Evolutionary conservation across 2,113 vertebrate species (phyloP), one percentile per base, ranked within the genome.

Genomic region (Brachypodius melanocephalos): DNA sequence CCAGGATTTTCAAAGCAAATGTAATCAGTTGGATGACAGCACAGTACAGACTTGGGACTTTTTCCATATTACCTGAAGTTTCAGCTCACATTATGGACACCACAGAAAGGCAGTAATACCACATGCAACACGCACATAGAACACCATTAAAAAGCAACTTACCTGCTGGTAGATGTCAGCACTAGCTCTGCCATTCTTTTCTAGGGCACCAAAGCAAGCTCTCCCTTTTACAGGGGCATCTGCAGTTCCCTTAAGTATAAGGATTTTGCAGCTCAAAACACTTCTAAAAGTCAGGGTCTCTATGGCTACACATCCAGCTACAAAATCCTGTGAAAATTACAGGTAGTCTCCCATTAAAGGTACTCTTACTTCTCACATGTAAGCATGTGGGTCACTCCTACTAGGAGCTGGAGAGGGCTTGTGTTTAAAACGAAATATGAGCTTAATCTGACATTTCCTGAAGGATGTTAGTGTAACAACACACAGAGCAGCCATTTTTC

Each of bases 41-140:
- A 36, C 0, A 0, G 45, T 48, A 84, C 69, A 25, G 51, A 59
- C n/a, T 40, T 17, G 17, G 78, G 32, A 32, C 9, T 76, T 89
- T 12, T 86, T 66, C 42, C 31, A 7, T 10, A n/a, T 22, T 61
- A 61, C 55, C n/a, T 69, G 14, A 80, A 57, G 21, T 73, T 87
- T 76, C 40, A 86, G 36, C 24, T 76, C 1, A 0, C 24, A 7
- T 43, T 73, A 57, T 0, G 3, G 36, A 61, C 31, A 58, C 9
- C 31, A 46, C 0, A 0, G 48, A 92, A 78, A 80, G 54, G 54
- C 45, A 86, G 26, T 12, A 68, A 32, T 31, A 29, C 18, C 69
- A 73, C 58, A 80, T 0, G 0, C 26, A 63, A 75, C 5, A 18
- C 0, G 3, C 1, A 5, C 16, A 55, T 0, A 0, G 12, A 85